Conservation (phyloP, 2,113 vertebrate species). For the Centrocercus urophasianus region DNA sequence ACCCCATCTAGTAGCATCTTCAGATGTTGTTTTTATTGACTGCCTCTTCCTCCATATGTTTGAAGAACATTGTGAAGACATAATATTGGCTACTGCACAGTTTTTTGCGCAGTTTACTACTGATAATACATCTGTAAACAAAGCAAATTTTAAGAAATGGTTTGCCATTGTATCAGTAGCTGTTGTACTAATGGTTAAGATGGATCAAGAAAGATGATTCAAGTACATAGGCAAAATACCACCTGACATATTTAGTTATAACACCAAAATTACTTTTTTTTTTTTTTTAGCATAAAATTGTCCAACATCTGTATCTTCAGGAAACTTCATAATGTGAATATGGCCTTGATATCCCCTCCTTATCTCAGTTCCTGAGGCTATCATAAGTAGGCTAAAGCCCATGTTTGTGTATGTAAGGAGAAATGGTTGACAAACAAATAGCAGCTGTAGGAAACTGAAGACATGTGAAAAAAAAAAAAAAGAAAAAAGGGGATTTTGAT, state of each 20-base stretch:
- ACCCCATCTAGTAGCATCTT: neutral
- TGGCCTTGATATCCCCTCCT: neutral
- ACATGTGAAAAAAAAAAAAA: conserved; percentile 25
- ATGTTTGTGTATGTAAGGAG: neutral
- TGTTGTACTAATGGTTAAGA: neutral
- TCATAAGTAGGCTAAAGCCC: neutral
- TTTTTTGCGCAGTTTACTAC: neutral
- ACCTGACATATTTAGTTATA: neutral
- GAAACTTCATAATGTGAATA: neutral
- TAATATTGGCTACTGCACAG: neutral
- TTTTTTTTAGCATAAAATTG: neutral
- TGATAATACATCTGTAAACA: neutral
- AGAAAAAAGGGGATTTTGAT: neutral
- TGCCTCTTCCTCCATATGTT: neutral
- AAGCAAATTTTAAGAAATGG: neutral
- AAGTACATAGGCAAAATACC: neutral
- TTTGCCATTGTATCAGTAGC: neutral
- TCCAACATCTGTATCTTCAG: neutral
- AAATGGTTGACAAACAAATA: conserved; percentile 19
- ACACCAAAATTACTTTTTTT: neutral
- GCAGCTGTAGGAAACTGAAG: conserved; percentile 7
- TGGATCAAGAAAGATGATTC: neutral
- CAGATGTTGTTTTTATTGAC: neutral
- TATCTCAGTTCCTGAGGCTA: neutral
- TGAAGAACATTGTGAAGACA: accelerated